Evolutionary conservation across 2,888 invertebrate genomes (phyloP).

Genomic region (Zygothrica quintamaculata): DNA sequence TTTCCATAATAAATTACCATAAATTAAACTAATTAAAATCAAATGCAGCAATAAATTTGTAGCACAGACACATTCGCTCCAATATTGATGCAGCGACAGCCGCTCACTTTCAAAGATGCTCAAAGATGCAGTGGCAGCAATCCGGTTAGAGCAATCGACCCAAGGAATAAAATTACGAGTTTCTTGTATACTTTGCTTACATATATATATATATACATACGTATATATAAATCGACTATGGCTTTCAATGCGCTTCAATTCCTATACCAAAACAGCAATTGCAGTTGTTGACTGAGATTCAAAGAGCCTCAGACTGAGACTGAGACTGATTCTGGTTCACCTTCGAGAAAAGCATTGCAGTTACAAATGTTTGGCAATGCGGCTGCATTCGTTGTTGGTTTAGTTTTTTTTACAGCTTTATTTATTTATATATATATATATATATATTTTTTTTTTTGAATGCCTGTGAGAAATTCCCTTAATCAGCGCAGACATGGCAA

Average conservation of each 20-base stretch:
- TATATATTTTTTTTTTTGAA: conserved; percentile 40
- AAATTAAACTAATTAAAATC: conserved; percentile 77
- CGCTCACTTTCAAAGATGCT: conserved; percentile 72
- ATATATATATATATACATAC: conserved; percentile 19
- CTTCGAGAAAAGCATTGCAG: conserved; percentile 74
- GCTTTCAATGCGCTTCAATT: conserved; percentile 72
- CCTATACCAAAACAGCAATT: no score
- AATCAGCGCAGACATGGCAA: conserved; percentile 70
- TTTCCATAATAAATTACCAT: conserved; percentile 69
- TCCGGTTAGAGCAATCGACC: conserved; percentile 59
- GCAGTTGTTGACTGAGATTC: conserved; percentile 20
- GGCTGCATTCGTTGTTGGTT: conserved; percentile 28
- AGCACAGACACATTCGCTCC: conserved; percentile 59
- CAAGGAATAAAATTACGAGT: conserved; percentile 22
- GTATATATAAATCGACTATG: conserved; percentile 26
- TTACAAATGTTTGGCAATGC: conserved; percentile 52
- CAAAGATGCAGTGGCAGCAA: conserved; percentile 45
- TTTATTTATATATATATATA: conserved; percentile 23
- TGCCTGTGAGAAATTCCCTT: conserved; percentile 78
- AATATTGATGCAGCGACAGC: conserved; percentile 65
- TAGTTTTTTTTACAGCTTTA: conserved; percentile 47
- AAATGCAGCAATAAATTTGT: conserved; percentile 72
- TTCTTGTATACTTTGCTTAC: conserved; percentile 1
- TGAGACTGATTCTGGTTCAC: conserved; percentile 69
- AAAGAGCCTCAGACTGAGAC: conserved; percentile 22